These are phyloP conservation scores for Stegostoma tigrinum DNA, from an alignment of 2,113 vertebrate genomes.

Conservation along the genomic window DNA sequence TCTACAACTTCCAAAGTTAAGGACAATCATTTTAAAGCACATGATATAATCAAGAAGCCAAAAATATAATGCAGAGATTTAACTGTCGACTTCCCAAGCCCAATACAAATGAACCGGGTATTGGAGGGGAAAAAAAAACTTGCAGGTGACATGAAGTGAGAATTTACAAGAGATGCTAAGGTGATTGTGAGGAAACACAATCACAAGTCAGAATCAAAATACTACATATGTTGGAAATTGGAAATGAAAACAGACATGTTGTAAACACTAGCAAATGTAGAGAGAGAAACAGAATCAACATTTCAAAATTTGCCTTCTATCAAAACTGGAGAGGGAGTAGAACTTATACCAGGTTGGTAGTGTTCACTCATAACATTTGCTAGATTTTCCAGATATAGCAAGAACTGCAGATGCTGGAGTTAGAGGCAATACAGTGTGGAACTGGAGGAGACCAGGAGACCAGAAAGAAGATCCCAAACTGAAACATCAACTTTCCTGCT, in stretches of 20 bases:
- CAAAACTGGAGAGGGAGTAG: neutral
- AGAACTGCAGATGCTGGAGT: no score
- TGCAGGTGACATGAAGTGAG: neutral
- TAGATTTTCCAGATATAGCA: neutral
- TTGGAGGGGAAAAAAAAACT: neutral
- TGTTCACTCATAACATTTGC: neutral
- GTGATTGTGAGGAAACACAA: neutral
- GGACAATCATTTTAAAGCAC: neutral
- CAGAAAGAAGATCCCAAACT: no score
- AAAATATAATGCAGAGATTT: neutral
- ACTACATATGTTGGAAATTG: neutral
- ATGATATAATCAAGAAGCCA: neutral
- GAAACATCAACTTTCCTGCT: no score
- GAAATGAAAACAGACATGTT: no score
- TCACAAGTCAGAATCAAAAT: neutral
- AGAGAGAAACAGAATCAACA: neutral
- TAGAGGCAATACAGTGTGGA: no score
- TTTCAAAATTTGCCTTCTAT: neutral
- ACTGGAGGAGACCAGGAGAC: no score
- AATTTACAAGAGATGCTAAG: neutral
- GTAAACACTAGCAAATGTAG: neutral
- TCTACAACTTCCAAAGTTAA: neutral
- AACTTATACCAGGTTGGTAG: neutral
- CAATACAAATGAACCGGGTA: neutral
- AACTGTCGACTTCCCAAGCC: neutral